These are phyloP conservation scores for Grammomys surdaster DNA, from an alignment of 2,113 vertebrate genomes.

Conservation along the genomic window DNA sequence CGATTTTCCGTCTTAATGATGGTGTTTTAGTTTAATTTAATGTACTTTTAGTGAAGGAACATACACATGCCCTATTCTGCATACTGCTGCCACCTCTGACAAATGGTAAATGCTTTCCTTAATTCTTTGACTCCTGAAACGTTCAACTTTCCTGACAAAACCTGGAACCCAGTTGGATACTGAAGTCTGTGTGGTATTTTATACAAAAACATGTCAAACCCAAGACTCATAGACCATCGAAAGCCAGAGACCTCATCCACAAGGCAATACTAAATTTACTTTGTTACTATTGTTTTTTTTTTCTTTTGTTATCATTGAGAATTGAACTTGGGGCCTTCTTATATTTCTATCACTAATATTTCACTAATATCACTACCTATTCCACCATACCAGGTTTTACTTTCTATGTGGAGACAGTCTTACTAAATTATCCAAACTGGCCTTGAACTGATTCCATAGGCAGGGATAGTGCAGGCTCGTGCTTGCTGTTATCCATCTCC, in stretches of 20 bases:
- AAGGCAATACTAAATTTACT: no score
- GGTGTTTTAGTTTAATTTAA: background rate
- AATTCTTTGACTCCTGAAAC: background rate
- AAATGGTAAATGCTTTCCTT: background rate
- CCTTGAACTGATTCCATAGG: background rate
- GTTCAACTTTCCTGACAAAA: background rate
- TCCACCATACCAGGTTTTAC: no score
- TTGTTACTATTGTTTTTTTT: background rate
- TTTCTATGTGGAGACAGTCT: background rate
- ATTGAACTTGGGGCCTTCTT: no score
- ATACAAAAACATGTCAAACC: no score
- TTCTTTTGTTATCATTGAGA: background rate
- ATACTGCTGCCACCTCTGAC: conserved; percentile 33
- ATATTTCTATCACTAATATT: no score
- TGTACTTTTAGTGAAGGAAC: background rate
- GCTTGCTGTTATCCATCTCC: background rate
- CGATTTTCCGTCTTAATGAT: background rate
- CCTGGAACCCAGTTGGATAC: no score
- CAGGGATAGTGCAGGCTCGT: no score
- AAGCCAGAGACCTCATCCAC: background rate
- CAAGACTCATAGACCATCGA: background rate
- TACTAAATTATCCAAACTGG: background rate
- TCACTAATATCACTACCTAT: no score
- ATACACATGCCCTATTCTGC: conserved; percentile 33
- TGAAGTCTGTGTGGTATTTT: background rate